Evolutionary conservation across 2,888 invertebrate genomes (phyloP).

Genomic region (Brachyptera putata): DNA sequence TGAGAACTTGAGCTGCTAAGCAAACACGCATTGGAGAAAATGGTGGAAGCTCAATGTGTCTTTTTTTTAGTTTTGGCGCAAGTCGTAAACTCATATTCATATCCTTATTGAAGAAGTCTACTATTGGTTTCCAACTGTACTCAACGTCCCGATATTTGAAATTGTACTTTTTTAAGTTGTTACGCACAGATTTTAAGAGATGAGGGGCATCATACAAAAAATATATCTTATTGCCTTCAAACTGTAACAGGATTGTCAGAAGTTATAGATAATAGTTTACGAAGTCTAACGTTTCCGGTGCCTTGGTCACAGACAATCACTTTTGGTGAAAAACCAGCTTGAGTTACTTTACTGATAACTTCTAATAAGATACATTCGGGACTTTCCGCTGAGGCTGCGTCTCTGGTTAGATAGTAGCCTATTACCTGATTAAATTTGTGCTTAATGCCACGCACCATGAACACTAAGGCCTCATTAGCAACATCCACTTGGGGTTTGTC

Average conservation of each 20-base stretch:
- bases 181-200: constrained; percentile 21
- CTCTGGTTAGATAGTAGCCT: constrained; percentile 2
- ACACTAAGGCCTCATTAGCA: background rate
- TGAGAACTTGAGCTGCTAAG: constrained; percentile 13
- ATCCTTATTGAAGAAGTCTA: constrained; percentile 21
- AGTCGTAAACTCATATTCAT: constrained; percentile 6
- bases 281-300: constrained; percentile 3
- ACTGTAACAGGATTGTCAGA: background rate
- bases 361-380: background rate
- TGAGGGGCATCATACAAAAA: constrained; percentile 15
- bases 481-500: background rate
- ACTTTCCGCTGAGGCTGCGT: constrained; percentile 9
- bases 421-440: constrained; percentile 11
- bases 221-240: background rate
- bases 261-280: background rate
- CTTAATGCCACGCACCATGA: constrained; percentile 19
- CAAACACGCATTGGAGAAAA: constrained; percentile 16
- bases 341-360: background rate
- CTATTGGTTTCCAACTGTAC: background rate
- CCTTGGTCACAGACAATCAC: constrained; percentile 16
- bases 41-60: constrained; percentile 14
- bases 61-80: constrained; percentile 17
- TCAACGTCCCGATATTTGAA: background rate
- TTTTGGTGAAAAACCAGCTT: constrained; percentile 13
- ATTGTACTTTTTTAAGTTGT: constrained; percentile 19